Conservation (phyloP, 2,888 invertebrate species). For the Adelognathus sp. region DNA sequence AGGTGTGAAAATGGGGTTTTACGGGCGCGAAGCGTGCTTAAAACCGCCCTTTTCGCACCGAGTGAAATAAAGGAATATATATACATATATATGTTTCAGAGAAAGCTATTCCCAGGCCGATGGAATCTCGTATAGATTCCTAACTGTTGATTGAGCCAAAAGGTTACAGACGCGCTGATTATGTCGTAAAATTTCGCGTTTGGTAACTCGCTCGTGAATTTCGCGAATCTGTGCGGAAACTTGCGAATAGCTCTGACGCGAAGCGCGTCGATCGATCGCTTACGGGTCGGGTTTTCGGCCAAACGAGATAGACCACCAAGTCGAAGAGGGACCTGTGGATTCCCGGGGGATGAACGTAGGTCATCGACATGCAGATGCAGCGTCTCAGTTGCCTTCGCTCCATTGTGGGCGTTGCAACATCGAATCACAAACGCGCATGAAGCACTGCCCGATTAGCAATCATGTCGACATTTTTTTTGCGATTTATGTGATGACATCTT, state of each 20-base stretch:
- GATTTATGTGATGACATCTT: too few species aligned
- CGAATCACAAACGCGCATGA: background rate
- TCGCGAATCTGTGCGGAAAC: slow-evolving; percentile 45
- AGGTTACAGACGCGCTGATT: too few species aligned
- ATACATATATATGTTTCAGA: too few species aligned
- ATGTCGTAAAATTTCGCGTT: too few species aligned
- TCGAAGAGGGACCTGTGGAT: slow-evolving; percentile 61
- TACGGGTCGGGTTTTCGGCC: slow-evolving; percentile 22
- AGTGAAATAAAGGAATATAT: too few species aligned
- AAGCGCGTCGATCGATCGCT: slow-evolving; percentile 52
- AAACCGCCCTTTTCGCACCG: too few species aligned
- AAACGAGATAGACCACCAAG: slow-evolving; percentile 17
- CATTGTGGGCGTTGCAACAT: background rate
- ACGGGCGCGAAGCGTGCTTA: too few species aligned
- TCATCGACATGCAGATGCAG: slow-evolving; percentile 39
- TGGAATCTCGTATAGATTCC: too few species aligned
- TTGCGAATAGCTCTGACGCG: slow-evolving; percentile 41
- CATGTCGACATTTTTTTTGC: background rate
- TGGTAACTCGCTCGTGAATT: too few species aligned
- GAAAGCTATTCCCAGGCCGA: too few species aligned
- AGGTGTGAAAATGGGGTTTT: too few species aligned
- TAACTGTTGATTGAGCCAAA: too few species aligned
- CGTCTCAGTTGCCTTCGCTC: background rate
- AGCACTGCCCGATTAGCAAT: background rate
- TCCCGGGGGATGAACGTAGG: slow-evolving; percentile 42